These are phyloP conservation scores for Centropyge bicolor DNA, from an alignment of 2,797 vertebrate species.

Conservation along the genomic window DNA sequence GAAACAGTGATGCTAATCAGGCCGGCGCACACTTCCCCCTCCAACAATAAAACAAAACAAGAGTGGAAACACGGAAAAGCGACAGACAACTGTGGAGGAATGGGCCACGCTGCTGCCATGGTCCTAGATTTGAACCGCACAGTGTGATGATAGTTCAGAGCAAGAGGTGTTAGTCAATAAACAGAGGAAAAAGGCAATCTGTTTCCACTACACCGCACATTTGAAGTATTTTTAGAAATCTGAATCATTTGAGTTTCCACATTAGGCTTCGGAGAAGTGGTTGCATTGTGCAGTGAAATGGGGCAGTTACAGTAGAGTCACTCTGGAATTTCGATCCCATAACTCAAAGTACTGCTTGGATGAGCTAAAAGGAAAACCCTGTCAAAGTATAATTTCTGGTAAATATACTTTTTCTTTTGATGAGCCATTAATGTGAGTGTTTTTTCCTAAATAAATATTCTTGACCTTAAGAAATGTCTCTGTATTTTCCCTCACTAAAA, in stretches of 20 bases:
- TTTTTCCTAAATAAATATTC: conserved; percentile 17
- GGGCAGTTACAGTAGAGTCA: conserved; percentile 5
- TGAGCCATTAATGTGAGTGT: background rate
- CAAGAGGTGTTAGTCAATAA: conserved; percentile 49
- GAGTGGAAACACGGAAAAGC: conserved; percentile 79
- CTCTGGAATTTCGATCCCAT: conserved; percentile 30
- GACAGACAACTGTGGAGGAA: conserved; percentile 75
- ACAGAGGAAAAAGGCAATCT: conserved; percentile 43
- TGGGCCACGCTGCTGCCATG: conserved; percentile 32
- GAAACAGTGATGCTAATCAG: conserved; percentile 99
- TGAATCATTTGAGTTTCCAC: conserved; percentile 29
- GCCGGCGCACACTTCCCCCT: conserved; percentile 97
- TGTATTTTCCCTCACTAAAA: background rate
- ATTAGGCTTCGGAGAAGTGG: conserved; percentile 21
- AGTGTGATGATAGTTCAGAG: conserved; percentile 44
- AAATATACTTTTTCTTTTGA: background rate
- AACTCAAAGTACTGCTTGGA: conserved; percentile 13
- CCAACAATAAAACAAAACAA: conserved; percentile 88
- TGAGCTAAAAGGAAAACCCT: conserved; percentile 7
- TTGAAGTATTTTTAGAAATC: conserved; percentile 45
- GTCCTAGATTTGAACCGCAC: conserved; percentile 50
- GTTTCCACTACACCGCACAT: conserved; percentile 7
- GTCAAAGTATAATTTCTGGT: background rate
- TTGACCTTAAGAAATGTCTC: background rate
- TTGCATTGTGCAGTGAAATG: conserved; percentile 26